These are phyloP conservation scores for Drosophila azteca DNA, from an alignment of 1,140 invertebrate species.

Conservation along the genomic window DNA sequence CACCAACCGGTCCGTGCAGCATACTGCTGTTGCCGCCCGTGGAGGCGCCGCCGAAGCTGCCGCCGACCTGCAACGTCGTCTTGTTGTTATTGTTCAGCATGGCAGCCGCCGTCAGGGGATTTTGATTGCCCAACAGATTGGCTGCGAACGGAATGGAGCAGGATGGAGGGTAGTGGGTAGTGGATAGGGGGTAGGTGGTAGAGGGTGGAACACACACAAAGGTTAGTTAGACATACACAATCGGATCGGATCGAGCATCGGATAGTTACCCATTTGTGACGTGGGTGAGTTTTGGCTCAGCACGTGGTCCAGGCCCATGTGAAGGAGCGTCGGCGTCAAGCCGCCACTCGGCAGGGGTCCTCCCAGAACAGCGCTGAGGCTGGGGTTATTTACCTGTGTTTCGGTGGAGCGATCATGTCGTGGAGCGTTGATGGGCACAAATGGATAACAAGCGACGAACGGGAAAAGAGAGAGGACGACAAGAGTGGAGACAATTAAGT, in stretches of 20 bases:
- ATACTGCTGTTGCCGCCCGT: conserved; percentile 11
- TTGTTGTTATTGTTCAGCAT: conserved; percentile 76
- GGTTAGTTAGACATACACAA: conserved; percentile 40
- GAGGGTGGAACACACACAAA: conserved; percentile 6
- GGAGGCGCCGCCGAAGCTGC: conserved; percentile 36
- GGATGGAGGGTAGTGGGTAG: background rate
- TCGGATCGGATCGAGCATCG: background rate
- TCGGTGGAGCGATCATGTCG: background rate
- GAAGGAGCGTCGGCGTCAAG: conserved; percentile 44
- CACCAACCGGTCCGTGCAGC: conserved; percentile 28
- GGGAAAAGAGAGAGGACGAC: background rate
- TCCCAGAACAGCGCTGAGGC: conserved; percentile 32
- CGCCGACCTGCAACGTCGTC: conserved; percentile 43
- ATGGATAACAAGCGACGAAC: no score
- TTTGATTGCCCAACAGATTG: conserved; percentile 56
- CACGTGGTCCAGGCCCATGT: conserved; percentile 54
- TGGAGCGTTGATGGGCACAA: background rate
- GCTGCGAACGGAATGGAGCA: conserved; percentile 29
- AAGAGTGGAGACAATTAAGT: background rate
- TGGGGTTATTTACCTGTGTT: conserved; percentile 68
- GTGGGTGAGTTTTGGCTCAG: conserved; percentile 60
- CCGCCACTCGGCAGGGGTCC: conserved; percentile 48
- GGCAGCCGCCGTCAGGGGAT: conserved; percentile 62
- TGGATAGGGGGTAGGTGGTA: no score
- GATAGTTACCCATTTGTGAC: conserved; percentile 66